Conservation (phyloP, 2,113 vertebrate genomes). For the Mastomys natalensis region DNA sequence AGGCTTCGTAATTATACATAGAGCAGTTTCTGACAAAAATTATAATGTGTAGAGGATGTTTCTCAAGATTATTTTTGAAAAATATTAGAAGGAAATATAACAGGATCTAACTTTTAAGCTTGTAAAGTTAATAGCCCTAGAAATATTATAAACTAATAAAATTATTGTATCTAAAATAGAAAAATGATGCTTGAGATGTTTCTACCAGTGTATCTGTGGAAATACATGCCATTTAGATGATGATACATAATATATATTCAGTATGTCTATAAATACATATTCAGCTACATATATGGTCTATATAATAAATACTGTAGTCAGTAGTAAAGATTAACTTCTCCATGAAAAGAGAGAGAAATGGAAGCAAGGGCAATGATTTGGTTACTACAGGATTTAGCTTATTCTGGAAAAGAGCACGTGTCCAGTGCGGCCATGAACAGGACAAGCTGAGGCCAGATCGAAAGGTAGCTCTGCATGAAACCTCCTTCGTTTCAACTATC, state of each 20-base stretch:
- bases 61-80: not conserved
- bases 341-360: not conserved
- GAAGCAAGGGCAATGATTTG: not conserved
- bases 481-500: not conserved
- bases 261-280: not conserved
- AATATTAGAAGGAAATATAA: not conserved
- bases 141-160: not conserved
- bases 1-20: not conserved
- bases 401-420: not conserved
- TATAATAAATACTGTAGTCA: not conserved
- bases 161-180: not conserved
- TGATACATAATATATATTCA: not conserved
- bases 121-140: not conserved
- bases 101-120: not conserved
- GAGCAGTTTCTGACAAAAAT: not conserved
- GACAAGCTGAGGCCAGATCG: not conserved
- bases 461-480: not conserved
- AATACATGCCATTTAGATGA: not conserved
- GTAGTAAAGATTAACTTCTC: not conserved
- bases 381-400: not conserved
- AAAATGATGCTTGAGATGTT: not conserved
- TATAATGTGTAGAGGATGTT: not conserved
- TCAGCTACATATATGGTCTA: not conserved
- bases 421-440: not conserved
- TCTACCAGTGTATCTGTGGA: not conserved